Evolutionary conservation across 1,140 invertebrate genomes (phyloP).

Genomic region (Asobara japonica): DNA sequence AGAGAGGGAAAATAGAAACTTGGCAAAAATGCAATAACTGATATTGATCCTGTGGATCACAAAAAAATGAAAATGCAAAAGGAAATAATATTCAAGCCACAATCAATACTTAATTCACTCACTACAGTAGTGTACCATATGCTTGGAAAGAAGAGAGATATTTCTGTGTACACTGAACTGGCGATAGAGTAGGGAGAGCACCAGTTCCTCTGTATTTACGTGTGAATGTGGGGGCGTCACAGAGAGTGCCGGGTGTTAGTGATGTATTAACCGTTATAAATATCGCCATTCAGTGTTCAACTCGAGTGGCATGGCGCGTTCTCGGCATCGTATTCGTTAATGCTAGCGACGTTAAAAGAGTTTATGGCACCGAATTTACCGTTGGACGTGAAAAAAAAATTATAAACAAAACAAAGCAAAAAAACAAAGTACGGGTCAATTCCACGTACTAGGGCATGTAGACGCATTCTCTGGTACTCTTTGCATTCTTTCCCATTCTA

Average conservation of each 20-base stretch:
- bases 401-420: background rate
- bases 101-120: conserved; percentile 27
- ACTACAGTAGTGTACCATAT: background rate
- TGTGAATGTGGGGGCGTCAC: conserved; percentile 7
- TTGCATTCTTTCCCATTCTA: background rate
- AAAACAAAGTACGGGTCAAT: background rate
- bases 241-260: conserved; percentile 30
- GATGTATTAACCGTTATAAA: conserved; percentile 36
- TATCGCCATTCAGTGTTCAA: conserved; percentile 24
- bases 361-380: conserved; percentile 31
- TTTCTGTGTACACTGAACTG: background rate
- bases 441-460: background rate
- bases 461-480: background rate
- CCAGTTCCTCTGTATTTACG: background rate
- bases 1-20: background rate
- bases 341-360: conserved; percentile 29
- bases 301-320: background rate
- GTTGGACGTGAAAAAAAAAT: conserved; percentile 10
- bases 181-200: background rate
- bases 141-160: background rate
- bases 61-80: background rate
- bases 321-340: conserved; percentile 11
- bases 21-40: background rate
- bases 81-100: conserved; percentile 25
- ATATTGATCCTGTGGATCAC: background rate